phyloP scores from a whole-genome alignment of 2,797 vertebrate genomes.

The Melanotaenia maccullochi region DNA sequence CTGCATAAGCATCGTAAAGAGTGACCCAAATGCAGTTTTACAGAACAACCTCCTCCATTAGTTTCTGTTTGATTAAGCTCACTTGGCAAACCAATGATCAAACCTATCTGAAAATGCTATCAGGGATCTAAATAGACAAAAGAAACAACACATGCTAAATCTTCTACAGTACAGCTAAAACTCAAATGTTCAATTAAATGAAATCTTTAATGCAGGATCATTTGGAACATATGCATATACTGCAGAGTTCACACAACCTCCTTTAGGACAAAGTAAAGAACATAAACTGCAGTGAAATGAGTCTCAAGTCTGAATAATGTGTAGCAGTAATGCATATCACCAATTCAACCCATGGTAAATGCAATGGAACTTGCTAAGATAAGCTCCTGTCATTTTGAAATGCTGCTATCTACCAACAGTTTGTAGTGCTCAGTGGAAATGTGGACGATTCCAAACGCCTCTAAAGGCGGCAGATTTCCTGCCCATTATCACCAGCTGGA shows the following conservation, averaged over 20 bases:
- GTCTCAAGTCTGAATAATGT: constrained; percentile 34
- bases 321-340: constrained; percentile 58
- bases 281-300: constrained; percentile 12
- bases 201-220: background rate
- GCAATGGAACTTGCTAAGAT: constrained; percentile 73
- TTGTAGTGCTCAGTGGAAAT: constrained; percentile 77
- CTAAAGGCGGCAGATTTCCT: constrained; percentile 60
- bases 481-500: constrained; percentile 67
- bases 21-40: no score
- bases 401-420: constrained; percentile 78
- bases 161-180: background rate
- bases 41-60: no score
- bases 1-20: no score
- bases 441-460: constrained; percentile 56
- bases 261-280: constrained; percentile 22
- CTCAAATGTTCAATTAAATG: background rate
- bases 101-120: no score
- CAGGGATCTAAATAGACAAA: no score
- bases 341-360: constrained; percentile 59
- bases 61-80: no score
- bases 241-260: background rate
- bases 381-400: constrained; percentile 80
- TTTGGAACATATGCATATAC: background rate
- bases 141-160: no score
- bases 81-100: no score